Base-by-base conservation (phyloP, 2,113 vertebrate genomes). In the Herpailurus yagouaroundi region DNA sequence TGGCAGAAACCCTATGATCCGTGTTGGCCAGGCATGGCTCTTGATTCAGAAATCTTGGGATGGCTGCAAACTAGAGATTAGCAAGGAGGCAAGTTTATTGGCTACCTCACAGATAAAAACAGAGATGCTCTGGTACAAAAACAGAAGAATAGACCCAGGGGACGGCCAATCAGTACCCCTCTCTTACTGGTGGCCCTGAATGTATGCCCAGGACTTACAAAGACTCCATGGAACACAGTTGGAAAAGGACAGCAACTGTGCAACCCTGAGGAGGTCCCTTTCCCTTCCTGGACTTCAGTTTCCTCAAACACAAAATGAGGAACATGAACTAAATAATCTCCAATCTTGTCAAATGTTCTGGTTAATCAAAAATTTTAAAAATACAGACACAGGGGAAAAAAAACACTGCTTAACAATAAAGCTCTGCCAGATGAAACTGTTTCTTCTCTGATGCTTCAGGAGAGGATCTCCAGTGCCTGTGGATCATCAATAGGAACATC, bases 361-460 rank as follows among this genome's bases (percentile, higher is more conserved):
- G 57, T 85, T 55, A 96, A 92, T 74, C 45, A 71, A 55, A 29
- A 29, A 19, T 57, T 85, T 36, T 48, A 63, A 36, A 38, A 86
- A 52, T 7, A 80, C 25, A 95, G 7, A 89, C 7, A 19, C 33
- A 86, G 7, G 19, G 7, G 16, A 1, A 31, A 41, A 88, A 93
- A 66, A 21, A 14, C 66, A 66, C n/a, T 94, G 64, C 57, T 81
- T 92, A 91, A 48, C 41, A 60, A 23, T 55, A 66, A 93, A 31
- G 45, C 48, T 89, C 21, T 73, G n/a, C 33, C 73, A 48, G 48
- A 25, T 27, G 50, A 66, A 92, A 71, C 36, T 76, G 41, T 45
- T 97, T 94, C 60, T 94, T 96, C 95, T 85, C 36, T 63, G 71
- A 88, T 92, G 63, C 90, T 87, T 96, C 83, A 88, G 52, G 88